phyloP scores from a whole-genome alignment of 2,113 vertebrate genomes.

The Rhinopithecus roxellana region DNA sequence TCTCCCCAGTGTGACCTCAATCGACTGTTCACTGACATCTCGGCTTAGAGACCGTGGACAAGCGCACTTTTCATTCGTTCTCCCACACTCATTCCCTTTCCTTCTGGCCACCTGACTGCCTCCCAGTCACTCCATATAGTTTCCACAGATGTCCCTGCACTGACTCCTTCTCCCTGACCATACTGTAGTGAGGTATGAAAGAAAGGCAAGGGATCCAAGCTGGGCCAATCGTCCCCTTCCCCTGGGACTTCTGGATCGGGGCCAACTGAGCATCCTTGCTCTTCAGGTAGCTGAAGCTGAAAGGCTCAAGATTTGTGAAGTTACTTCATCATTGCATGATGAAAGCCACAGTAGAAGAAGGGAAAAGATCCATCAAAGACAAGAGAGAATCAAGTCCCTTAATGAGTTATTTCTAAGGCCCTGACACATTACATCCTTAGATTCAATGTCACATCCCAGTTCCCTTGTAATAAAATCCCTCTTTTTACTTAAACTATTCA shows the following conservation, averaged over 20 bases:
- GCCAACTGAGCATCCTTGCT: not conserved
- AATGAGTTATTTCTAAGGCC: not conserved
- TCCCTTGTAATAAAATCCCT: not conserved
- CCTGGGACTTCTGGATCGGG: not conserved
- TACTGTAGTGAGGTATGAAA: not conserved
- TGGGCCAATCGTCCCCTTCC: not conserved
- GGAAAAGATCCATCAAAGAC: not conserved
- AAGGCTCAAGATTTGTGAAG: not conserved
- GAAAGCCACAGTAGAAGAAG: not conserved
- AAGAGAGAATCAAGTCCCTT: not conserved
- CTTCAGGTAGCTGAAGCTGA: not conserved
- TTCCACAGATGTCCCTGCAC: rapidly evolving
- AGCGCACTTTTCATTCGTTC: not conserved
- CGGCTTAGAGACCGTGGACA: not conserved
- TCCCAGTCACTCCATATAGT: not conserved
- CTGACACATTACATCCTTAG: not conserved
- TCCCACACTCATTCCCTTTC: not conserved
- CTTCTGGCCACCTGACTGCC: not conserved
- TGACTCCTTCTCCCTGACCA: not conserved
- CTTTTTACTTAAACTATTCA: constrained; percentile 24
- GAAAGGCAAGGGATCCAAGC: not conserved
- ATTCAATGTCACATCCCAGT: not conserved
- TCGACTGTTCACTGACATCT: not conserved
- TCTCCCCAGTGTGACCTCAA: not conserved
- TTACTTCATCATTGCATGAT: not conserved